Base-by-base conservation (phyloP, 2,888 invertebrate genomes). In the Penaeus monodon region DNA sequence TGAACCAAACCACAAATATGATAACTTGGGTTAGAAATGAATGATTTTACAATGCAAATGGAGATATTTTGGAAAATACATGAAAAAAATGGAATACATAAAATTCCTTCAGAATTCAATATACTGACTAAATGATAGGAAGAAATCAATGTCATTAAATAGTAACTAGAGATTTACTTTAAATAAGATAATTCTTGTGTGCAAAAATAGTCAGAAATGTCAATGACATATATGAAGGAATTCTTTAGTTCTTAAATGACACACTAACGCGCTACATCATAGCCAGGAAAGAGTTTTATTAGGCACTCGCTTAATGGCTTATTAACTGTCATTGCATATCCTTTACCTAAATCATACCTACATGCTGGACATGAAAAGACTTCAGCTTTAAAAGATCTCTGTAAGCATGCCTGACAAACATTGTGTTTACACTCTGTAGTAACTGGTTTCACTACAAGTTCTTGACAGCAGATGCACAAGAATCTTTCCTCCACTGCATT, bases 391-490 rank as follows among this genome's bases (percentile, higher is more conserved):
- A 96, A 95, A 0, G 96, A 95, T 79, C 95, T 92, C 91, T 94
- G 94, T 84, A 96, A 91, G 91, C 96, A 96, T 1, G 92, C 92
- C 93, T 95, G 92, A 91, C 97, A 97, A 89, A 96, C 94, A 91
- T 95, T 96, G 91, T 97, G 97, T 74, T 93, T 92, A 91, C 97
- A 97, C 0, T 94, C 93, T 0, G 96, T 95, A 0, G 96, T 96
- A 29, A 96, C 93, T 0, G 97, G 96, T 86, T 93, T 93, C 87
- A 93, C 94, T 0, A 95, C 94, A 6, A 97, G 92, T 82, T 96
- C 96, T 91, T 96, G 95, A 91, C 97, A 97, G 91, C 96, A 96
- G 80, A 96, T 95, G 91, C 97, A 97, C n/a, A 94, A 93, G 92
- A 96, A 96, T 83, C 94, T 91, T 91, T 95, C 94, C 88, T 94